These are phyloP conservation scores for Lutjanus campechanus DNA, from an alignment of 2,797 vertebrate genomes.

Conservation along the genomic window DNA sequence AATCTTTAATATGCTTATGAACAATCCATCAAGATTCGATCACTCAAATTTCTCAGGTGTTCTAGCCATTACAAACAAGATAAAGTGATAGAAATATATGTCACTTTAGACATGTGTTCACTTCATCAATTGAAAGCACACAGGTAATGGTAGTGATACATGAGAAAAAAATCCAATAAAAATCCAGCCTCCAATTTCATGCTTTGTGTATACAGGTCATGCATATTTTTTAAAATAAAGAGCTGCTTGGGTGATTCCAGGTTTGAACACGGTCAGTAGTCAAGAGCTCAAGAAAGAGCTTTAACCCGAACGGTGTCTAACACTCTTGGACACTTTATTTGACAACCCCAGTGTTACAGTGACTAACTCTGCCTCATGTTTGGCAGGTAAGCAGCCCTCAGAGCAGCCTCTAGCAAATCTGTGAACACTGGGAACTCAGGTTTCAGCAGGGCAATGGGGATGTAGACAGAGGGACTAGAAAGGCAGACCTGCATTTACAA, in stretches of 20 bases:
- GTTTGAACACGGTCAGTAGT: slow-evolving; percentile 42
- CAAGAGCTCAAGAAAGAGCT: slow-evolving; percentile 50
- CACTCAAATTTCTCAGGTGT: not conserved
- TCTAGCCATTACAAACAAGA: not conserved
- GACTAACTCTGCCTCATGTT: slow-evolving; percentile 75
- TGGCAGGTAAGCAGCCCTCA: slow-evolving; percentile 76
- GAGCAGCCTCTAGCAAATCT: slow-evolving; percentile 79
- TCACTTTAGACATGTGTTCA: not conserved
- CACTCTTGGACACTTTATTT: slow-evolving; percentile 61
- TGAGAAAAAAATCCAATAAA: not conserved
- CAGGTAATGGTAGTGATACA: not conserved
- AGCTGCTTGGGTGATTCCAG: slow-evolving; percentile 33
- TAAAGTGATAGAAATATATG: not conserved
- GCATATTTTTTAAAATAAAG: slow-evolving; percentile 35
- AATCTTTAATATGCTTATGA: not conserved
- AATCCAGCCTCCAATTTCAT: slow-evolving; percentile 16
- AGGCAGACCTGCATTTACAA: slow-evolving; percentile 87
- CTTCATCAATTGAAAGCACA: slow-evolving; percentile 4
- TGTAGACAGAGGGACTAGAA: slow-evolving; percentile 80
- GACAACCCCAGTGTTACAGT: slow-evolving; percentile 72
- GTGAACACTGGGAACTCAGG: slow-evolving; percentile 73
- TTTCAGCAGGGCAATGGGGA: slow-evolving; percentile 77
- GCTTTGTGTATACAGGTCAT: slow-evolving; percentile 22
- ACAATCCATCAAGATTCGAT: not conserved
- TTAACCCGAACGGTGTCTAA: slow-evolving; percentile 42